A percentile compares a stretch with the other conserved stretches of the same genome.
phyloP scores from a whole-genome alignment of 2,113 vertebrate genomes.

The Caretta caretta region DNA sequence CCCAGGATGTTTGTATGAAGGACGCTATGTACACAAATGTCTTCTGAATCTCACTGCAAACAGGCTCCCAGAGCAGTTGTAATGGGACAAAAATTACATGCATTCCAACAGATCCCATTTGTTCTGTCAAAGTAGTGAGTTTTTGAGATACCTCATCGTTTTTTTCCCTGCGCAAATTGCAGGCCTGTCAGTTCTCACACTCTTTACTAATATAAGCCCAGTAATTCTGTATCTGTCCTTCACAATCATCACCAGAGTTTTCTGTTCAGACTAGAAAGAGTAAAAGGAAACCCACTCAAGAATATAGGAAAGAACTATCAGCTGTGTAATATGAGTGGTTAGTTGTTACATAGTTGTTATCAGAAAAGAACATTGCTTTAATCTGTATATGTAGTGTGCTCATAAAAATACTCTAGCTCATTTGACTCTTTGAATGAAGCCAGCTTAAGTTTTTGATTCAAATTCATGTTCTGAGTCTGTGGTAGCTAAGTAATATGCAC shows the following conservation, averaged over 20 bases:
- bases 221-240: conserved; percentile 47
- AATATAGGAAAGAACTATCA: conserved; percentile 39
- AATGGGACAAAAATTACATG: background rate
- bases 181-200: conserved; percentile 53
- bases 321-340: background rate
- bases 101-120: conserved; percentile 23
- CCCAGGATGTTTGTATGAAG: background rate
- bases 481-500: background rate
- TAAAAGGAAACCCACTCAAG: background rate
- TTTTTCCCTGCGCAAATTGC: conserved; percentile 17
- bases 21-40: background rate
- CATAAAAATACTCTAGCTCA: background rate
- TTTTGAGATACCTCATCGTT: conserved; percentile 50
- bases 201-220: conserved; percentile 47
- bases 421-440: background rate
- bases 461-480: background rate
- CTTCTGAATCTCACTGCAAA: conserved; percentile 53
- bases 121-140: conserved; percentile 44
- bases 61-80: background rate
- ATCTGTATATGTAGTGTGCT: background rate
- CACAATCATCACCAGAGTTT: conserved; percentile 37
- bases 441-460: background rate
- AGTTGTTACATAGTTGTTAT: background rate
- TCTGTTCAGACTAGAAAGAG: background rate
- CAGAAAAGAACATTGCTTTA: conserved; percentile 3